Evolutionary conservation across 2,888 invertebrate species (phyloP), one percentile per base, ranked within the genome.

Genomic region (Lissocephala sabroskyi): DNA sequence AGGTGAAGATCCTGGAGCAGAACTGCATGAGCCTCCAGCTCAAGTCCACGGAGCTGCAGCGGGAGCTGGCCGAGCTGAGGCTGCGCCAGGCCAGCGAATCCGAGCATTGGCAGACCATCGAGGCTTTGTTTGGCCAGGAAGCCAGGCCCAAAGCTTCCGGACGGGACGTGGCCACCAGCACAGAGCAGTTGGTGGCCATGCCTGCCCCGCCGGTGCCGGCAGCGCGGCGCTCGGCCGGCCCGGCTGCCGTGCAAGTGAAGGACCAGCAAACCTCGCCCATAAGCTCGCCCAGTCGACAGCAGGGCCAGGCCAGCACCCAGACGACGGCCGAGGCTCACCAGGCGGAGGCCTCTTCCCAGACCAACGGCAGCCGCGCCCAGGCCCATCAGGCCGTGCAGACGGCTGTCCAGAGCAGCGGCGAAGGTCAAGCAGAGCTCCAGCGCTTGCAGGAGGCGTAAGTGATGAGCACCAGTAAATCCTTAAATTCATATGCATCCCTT

Each of bases 21-120:
- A 79, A 81, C 29, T 64, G 81, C 26, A 65, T 73, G 28, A 51
- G 59, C 2, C 50, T 74, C 30, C 75, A 79, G 36, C 48, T 59
- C 14, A 80, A 74, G 40, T 73, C 71, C 19, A 11, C 39, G 3
- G 65, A 62, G 16, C 59, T 84, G 1, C 80, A 82, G 47, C 54
- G 55, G 6, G 81, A 84, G 43, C 45, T 85, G 3, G 54, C 62
- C 2, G 70, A 74, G 11, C 26, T 82, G n/a, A 71, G 76, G 11
- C 19, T 84, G 18, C 62, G 63, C 13, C 71, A 70, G 47, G 79
- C 80, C 5, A 67, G 62, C 3, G 80, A 83, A 9, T 65, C 70
- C 13, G 82, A 83, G 49, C 85, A 85, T 44, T 84, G 84, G 84
- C 81, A 81, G 35, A 83, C 82, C 2, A 79, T 85, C 18, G 66